Conservation (phyloP, 1,140 invertebrate species). For the Aporrectodea caliginosa region DNA sequence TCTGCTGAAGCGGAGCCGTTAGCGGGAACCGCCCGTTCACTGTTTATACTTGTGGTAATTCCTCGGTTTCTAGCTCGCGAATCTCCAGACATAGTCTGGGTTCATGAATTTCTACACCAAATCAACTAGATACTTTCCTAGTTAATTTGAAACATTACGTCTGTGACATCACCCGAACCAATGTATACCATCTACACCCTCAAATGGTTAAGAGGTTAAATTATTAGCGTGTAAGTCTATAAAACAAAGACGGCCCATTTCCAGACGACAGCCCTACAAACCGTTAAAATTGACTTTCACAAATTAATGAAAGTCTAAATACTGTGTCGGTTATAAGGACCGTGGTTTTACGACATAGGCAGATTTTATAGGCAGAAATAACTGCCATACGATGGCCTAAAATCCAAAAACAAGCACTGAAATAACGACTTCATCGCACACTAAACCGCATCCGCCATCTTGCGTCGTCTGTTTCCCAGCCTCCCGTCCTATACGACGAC, state of each 20-base stretch:
- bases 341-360: not conserved
- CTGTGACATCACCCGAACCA: not conserved
- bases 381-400: not conserved
- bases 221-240: not conserved
- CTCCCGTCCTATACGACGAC: no score
- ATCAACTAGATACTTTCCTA: not conserved
- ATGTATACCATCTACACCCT: not conserved
- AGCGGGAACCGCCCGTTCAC: not conserved
- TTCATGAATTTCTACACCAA: not conserved
- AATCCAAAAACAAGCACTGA: not conserved
- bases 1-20: not conserved
- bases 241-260: not conserved
- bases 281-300: not conserved
- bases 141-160: not conserved
- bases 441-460: not conserved
- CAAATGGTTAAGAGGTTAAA: not conserved
- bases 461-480: not conserved
- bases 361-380: not conserved
- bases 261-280: not conserved
- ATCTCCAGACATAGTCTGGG: not conserved
- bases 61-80: not conserved
- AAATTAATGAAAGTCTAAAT: not conserved
- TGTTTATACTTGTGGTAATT: not conserved
- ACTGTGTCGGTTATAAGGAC: not conserved
- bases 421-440: not conserved